phyloP scores from a whole-genome alignment of 1,140 invertebrate genomes.

The Apocrypta bakeri region DNA sequence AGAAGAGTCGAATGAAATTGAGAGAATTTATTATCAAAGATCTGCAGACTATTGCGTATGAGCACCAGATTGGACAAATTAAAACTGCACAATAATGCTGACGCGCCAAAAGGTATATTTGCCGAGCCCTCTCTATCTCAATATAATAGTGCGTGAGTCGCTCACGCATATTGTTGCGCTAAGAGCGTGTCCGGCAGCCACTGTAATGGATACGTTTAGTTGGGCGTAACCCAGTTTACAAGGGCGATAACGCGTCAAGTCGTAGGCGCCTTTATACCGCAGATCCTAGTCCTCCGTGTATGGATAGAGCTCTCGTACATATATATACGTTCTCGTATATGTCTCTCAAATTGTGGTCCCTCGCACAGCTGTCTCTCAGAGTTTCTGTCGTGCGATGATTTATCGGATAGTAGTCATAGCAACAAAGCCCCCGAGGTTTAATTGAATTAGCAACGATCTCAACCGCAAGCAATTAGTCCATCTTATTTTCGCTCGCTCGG shows the following conservation, averaged over 20 bases:
- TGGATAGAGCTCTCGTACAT: too few species aligned
- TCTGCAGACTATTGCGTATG: too few species aligned
- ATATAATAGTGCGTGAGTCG: not conserved
- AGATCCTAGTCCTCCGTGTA: not conserved
- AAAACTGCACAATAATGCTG: not conserved
- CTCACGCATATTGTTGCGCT: not conserved
- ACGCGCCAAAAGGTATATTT: not conserved
- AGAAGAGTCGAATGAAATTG: too few species aligned
- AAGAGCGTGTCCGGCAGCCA: conserved; percentile 48
- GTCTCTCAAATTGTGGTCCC: too few species aligned
- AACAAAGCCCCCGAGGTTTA: not conserved
- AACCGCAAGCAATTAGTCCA: not conserved
- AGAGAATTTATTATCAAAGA: too few species aligned
- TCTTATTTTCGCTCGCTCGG: not conserved
- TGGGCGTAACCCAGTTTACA: conserved; percentile 58
- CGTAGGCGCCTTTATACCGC: not conserved
- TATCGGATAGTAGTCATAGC: not conserved
- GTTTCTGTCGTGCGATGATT: too few species aligned
- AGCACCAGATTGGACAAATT: not conserved
- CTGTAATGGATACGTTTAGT: conserved; percentile 64
- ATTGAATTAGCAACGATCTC: not conserved
- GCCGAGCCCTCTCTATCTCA: not conserved
- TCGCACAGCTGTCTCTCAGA: too few species aligned
- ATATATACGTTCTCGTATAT: too few species aligned
- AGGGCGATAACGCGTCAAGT: conserved; percentile 56